These are phyloP conservation scores for Hypothenemus hampei DNA, from an alignment of 1,140 invertebrate genomes.

Conservation along the genomic window DNA sequence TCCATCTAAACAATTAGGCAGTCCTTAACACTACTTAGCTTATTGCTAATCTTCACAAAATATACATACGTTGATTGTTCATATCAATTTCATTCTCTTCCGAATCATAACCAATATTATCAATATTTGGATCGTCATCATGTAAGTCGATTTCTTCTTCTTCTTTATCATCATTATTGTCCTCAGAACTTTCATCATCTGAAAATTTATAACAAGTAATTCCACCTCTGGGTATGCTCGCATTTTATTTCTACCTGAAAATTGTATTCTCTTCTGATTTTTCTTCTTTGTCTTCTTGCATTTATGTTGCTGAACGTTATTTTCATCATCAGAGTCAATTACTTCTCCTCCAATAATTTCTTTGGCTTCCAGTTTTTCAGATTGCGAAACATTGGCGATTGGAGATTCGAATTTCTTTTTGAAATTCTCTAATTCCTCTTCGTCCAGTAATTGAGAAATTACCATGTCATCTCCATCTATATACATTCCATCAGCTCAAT, in stretches of 20 bases:
- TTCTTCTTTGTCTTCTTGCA: conserved; percentile 19
- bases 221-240: background rate
- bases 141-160: conserved; percentile 42
- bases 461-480: conserved; percentile 34
- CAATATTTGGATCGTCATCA: conserved; percentile 45
- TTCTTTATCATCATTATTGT: conserved; percentile 44
- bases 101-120: conserved; percentile 64
- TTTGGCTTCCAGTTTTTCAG: conserved; percentile 29
- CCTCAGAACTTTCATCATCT: conserved; percentile 49
- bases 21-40: background rate
- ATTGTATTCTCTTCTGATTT: conserved; percentile 31
- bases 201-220: conserved; percentile 28
- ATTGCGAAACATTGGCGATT: background rate
- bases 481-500: background rate
- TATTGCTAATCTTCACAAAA: background rate
- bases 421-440: conserved; percentile 41
- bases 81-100: conserved; percentile 67
- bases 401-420: conserved; percentile 43
- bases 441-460: conserved; percentile 41
- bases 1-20: no score
- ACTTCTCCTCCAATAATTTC: conserved; percentile 27
- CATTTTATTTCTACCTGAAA: no score
- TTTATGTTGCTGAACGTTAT: no score
- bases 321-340: conserved; percentile 40
- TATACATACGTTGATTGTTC: conserved; percentile 11